phyloP scores from a whole-genome alignment of 2,113 vertebrate species.

The Pica pica region DNA sequence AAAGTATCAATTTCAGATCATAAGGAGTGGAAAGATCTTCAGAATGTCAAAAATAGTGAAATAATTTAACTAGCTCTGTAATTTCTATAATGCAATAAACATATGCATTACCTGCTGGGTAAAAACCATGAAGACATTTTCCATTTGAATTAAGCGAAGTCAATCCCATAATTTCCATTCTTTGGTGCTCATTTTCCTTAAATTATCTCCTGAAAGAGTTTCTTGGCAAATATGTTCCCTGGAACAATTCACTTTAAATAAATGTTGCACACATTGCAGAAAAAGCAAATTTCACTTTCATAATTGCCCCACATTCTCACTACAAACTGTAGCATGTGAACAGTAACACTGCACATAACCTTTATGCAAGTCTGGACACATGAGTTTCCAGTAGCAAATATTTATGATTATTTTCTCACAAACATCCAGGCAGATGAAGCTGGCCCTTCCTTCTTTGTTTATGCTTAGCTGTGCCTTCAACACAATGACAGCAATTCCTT shows the following conservation, averaged over 20 bases:
- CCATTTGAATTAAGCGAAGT: slow-evolving; percentile 47
- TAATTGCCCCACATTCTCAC: neutral
- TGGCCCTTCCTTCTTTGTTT: neutral
- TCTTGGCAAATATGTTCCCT: slow-evolving; percentile 47
- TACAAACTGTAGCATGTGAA: neutral
- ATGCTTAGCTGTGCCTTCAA: neutral
- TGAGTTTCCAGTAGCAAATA: neutral
- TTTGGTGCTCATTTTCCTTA: slow-evolving; percentile 52
- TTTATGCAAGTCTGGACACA: neutral
- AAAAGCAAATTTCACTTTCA: slow-evolving; percentile 44
- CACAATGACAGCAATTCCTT: neutral
- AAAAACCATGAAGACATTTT: slow-evolving; percentile 59
- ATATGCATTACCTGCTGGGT: slow-evolving; percentile 61
- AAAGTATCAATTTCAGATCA: slow-evolving; percentile 53
- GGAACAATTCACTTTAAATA: slow-evolving; percentile 54
- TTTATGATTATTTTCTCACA: neutral
- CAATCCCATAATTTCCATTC: slow-evolving; percentile 62
- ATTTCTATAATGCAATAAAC: slow-evolving; percentile 61
- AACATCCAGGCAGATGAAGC: neutral
- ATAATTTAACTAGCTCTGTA: slow-evolving; percentile 60
- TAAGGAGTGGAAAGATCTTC: slow-evolving; percentile 57
- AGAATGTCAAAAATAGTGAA: slow-evolving; percentile 56
- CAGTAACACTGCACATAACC: neutral
- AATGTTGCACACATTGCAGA: slow-evolving; percentile 40
- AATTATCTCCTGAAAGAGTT: slow-evolving; percentile 59